Evolutionary conservation across 1,140 invertebrate genomes (phyloP).

Genomic region (Cotesia vestalis): DNA sequence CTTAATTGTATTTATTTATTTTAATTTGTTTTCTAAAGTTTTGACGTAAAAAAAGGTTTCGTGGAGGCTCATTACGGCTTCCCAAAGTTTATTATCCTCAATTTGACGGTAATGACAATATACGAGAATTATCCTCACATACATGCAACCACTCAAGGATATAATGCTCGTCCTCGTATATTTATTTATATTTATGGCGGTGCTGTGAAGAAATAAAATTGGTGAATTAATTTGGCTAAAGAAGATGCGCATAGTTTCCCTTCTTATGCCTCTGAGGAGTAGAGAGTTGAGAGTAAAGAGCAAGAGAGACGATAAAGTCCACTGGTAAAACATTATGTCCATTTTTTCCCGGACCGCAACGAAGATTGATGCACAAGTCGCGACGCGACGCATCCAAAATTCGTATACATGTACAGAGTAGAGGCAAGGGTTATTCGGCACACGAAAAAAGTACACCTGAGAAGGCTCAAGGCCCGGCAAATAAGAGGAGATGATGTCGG

Average conservation of each 20-base stretch:
- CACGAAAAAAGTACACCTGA: slow-evolving; percentile 31
- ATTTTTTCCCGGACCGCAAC: slow-evolving; percentile 50
- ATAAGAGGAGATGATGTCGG: neutral
- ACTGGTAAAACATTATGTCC: slow-evolving; percentile 54
- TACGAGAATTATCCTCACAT: slow-evolving; percentile 1
- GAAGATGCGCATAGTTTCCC: slow-evolving; percentile 42
- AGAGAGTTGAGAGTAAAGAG: slow-evolving; percentile 17
- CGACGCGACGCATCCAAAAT: slow-evolving; percentile 52
- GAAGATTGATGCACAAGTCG: slow-evolving; percentile 55
- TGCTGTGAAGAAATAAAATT: slow-evolving; percentile 39
- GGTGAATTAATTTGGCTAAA: slow-evolving; percentile 41
- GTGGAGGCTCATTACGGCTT: neutral
- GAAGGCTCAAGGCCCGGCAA: neutral
- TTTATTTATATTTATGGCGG: slow-evolving; percentile 18
- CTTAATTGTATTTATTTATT: slow-evolving; percentile 1
- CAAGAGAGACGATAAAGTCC: slow-evolving; percentile 36
- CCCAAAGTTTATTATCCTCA: slow-evolving; percentile 30
- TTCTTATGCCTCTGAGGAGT: too few species aligned
- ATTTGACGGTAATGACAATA: slow-evolving; percentile 33
- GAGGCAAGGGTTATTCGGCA: slow-evolving; percentile 27
- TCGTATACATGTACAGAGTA: slow-evolving; percentile 6
- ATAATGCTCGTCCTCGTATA: neutral
- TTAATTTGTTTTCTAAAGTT: neutral
- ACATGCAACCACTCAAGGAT: too few species aligned
- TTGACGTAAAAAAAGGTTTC: neutral